A percentile compares a stretch with the other conserved stretches of the same genome.
Conservation (phyloP, 2,113 vertebrate genomes). For the Semicossyphus pulcher region DNA sequence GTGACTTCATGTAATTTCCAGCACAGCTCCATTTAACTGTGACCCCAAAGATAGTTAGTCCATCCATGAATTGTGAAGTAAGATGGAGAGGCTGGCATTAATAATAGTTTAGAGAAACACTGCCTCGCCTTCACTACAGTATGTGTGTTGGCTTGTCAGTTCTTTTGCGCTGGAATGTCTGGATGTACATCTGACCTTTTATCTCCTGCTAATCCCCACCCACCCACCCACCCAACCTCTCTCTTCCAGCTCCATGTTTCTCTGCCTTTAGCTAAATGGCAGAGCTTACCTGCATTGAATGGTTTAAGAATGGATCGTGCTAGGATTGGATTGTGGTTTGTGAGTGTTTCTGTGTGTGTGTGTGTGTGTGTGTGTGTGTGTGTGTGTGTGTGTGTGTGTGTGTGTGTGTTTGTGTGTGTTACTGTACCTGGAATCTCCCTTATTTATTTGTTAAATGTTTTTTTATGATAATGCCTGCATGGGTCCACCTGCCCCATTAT, state of each 20-base stretch:
- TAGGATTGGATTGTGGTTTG: too few relatives aligned
- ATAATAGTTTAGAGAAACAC: not conserved
- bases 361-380: too few relatives aligned
- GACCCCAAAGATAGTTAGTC: not conserved
- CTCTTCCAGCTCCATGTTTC: not conserved
- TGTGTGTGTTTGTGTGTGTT: too few relatives aligned
- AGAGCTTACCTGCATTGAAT: slow-evolving; percentile 22
- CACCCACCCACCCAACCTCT: not conserved
- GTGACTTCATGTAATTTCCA: not conserved
- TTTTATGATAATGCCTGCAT: too few relatives aligned
- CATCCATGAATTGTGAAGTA: not conserved
- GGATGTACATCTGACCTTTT: slow-evolving; percentile 27
- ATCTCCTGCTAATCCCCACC: not conserved
- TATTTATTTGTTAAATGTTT: too few relatives aligned
- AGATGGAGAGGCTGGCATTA: slow-evolving; percentile 6
- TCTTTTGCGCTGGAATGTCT: slow-evolving; percentile 58
- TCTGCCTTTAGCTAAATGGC: slow-evolving; percentile 50
- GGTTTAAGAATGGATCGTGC: too few relatives aligned
- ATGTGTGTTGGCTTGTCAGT: slow-evolving; percentile 66
- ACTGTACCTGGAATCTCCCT: too few relatives aligned
- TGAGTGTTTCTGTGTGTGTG: too few relatives aligned
- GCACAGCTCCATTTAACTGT: not conserved
- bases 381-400: too few relatives aligned
- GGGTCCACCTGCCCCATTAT: too few relatives aligned
- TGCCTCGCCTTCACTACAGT: slow-evolving; percentile 9